Evolutionary conservation across 2,113 vertebrate genomes (phyloP).

Genomic region (Petaurus breviceps): DNA sequence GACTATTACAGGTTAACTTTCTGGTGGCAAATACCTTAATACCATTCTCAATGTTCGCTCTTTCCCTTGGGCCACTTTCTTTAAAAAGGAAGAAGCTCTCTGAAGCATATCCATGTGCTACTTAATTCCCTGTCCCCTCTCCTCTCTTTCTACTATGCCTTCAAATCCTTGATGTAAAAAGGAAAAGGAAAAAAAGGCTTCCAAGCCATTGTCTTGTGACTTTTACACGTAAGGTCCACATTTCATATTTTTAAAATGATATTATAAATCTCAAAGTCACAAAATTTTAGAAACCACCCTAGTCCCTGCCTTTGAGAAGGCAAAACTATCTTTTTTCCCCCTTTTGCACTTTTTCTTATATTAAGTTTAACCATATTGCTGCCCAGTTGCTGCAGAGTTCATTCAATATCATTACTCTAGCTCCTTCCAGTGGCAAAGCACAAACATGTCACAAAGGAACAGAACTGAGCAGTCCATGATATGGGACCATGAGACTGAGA

Average conservation of each 20-base stretch:
- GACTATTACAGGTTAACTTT: slow-evolving; percentile 54
- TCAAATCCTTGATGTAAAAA: slow-evolving; percentile 75
- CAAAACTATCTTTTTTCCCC: slow-evolving; percentile 48
- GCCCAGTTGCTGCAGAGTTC: slow-evolving; percentile 31
- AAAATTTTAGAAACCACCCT: slow-evolving; percentile 53
- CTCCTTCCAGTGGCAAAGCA: slow-evolving; percentile 88
- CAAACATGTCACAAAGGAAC: slow-evolving; percentile 67
- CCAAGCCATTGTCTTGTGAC: slow-evolving; percentile 77
- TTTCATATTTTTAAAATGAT: slow-evolving; percentile 69
- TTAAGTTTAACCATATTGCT: slow-evolving; percentile 75
- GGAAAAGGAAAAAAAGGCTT: slow-evolving; percentile 63
- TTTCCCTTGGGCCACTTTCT: neutral
- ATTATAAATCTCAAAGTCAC: slow-evolving; percentile 62
- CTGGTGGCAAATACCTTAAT: neutral
- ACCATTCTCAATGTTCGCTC: neutral
- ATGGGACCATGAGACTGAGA: neutral
- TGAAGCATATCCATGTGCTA: slow-evolving; percentile 54
- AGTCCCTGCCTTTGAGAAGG: slow-evolving; percentile 64
- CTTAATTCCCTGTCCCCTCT: slow-evolving; percentile 57
- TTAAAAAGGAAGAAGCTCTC: slow-evolving; percentile 54
- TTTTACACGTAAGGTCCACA: slow-evolving; percentile 61
- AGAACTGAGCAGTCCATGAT: slow-evolving; percentile 51
- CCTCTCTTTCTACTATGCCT: slow-evolving; percentile 58
- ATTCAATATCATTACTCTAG: slow-evolving; percentile 84
- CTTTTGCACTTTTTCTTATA: slow-evolving; percentile 42